Conservation (phyloP, 2,888 invertebrate species). For the Noctua pronuba region DNA sequence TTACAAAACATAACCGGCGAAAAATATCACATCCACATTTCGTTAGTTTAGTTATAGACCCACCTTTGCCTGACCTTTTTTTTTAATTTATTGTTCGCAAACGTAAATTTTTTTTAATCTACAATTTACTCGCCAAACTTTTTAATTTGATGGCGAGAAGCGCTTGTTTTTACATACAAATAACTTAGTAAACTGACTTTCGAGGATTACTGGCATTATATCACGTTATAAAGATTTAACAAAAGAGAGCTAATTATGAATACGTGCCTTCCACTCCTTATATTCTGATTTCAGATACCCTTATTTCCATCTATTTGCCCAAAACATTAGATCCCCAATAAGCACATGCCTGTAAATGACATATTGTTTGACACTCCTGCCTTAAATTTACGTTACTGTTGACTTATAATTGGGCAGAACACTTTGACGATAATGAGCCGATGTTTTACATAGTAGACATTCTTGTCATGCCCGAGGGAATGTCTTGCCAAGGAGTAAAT, state of each 20-base stretch:
- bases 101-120: no score
- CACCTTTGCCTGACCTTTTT: no score
- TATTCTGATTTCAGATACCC: not conserved
- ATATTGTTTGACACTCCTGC: conserved; percentile 31
- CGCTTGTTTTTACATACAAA: no score
- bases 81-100: no score
- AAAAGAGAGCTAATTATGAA: not conserved
- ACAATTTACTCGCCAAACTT: no score
- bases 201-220: not conserved
- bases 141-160: no score
- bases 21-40: no score
- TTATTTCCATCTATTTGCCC: not conserved
- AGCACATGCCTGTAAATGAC: conserved; percentile 30
- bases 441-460: conserved; percentile 12
- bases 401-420: conserved; percentile 38
- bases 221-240: not conserved
- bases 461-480: conserved; percentile 1
- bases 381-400: conserved; percentile 12
- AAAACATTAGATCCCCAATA: conserved; percentile 23
- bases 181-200: no score
- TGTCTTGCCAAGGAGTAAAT: no score
- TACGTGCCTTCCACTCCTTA: not conserved
- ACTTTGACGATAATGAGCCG: conserved; percentile 51
- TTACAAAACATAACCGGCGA: no score
- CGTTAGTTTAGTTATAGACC: no score